phyloP scores from a whole-genome alignment of 23 tunicate genomes.

The Clavelina lepadiformis region DNA sequence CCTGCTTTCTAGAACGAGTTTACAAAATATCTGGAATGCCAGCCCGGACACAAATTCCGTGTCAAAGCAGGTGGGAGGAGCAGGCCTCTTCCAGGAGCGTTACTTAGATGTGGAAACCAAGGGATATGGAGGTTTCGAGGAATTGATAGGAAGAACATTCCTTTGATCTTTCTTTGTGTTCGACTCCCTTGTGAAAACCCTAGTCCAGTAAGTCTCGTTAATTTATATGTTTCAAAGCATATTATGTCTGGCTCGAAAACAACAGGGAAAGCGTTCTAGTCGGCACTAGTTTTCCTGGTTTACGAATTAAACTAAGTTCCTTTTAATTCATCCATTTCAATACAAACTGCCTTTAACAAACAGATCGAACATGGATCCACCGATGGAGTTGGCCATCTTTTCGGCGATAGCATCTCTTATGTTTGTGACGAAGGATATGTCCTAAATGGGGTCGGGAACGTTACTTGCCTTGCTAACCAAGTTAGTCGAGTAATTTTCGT shows the following conservation, averaged over 20 bases:
- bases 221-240: no score
- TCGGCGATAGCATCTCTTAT: slow-evolving; percentile 49
- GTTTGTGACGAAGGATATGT: slow-evolving; percentile 49
- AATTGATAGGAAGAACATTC: slow-evolving; percentile 16
- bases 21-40: slow-evolving; percentile 17
- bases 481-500: slow-evolving; percentile 9
- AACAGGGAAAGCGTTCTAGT: no score
- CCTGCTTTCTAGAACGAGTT: slow-evolving; percentile 9
- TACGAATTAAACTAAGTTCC: slow-evolving; percentile 1
- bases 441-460: slow-evolving; percentile 9
- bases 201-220: slow-evolving; percentile 6
- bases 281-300: no score
- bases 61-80: slow-evolving; percentile 11
- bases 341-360: neutral
- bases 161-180: slow-evolving; percentile 25
- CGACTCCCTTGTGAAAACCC: slow-evolving; percentile 6
- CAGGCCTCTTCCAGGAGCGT: neutral
- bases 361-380: slow-evolving; percentile 25
- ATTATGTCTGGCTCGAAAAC: no score
- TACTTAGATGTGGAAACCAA: slow-evolving; percentile 25
- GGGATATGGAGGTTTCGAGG: slow-evolving; percentile 32
- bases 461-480: slow-evolving; percentile 57
- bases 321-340: neutral
- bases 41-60: slow-evolving; percentile 18
- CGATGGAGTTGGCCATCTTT: slow-evolving; percentile 19